phyloP scores from a whole-genome alignment of 1,140 invertebrate genomes.

The Ptiloglossa arizonensis region DNA sequence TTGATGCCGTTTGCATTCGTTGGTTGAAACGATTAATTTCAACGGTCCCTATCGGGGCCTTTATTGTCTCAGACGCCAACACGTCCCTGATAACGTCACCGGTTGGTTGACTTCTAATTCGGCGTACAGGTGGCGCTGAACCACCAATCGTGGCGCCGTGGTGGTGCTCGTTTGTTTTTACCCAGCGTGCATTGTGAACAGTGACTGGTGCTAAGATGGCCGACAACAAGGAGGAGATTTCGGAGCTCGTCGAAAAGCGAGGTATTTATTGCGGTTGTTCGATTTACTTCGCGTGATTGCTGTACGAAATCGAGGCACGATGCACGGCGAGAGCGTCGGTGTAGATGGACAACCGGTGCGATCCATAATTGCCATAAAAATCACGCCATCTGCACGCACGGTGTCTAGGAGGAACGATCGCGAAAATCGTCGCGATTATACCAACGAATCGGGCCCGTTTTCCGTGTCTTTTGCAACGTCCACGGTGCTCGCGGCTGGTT shows the following conservation, averaged over 20 bases:
- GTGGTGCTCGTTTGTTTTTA: conserved; percentile 76
- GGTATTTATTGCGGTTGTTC: conserved; percentile 77
- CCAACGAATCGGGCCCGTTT: conserved; percentile 36
- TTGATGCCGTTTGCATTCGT: too few species aligned
- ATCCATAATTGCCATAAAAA: conserved; percentile 60
- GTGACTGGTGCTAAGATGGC: conserved; percentile 85
- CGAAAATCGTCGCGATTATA: conserved; percentile 37
- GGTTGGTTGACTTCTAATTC: conserved; percentile 23
- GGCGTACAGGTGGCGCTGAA: conserved; percentile 56
- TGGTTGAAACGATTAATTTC: not conserved
- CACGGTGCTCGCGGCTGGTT: conserved; percentile 9
- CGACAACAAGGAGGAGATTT: conserved; percentile 84
- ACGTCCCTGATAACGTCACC: conserved; percentile 49
- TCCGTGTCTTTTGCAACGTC: conserved; percentile 12
- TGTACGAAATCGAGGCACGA: not conserved
- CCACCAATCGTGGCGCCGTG: conserved; percentile 41
- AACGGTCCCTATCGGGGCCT: not conserved
- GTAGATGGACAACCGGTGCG: conserved; percentile 22
- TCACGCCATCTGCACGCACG: conserved; percentile 70
- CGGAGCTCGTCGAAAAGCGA: conserved; percentile 82
- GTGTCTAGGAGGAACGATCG: conserved; percentile 46
- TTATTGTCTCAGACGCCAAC: not conserved
- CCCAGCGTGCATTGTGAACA: conserved; percentile 79
- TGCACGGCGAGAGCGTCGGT: not conserved
- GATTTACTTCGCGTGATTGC: conserved; percentile 40